Evolutionary conservation across 2,888 invertebrate species (phyloP).

Genomic region (Caenorhabditis panamensis): DNA sequence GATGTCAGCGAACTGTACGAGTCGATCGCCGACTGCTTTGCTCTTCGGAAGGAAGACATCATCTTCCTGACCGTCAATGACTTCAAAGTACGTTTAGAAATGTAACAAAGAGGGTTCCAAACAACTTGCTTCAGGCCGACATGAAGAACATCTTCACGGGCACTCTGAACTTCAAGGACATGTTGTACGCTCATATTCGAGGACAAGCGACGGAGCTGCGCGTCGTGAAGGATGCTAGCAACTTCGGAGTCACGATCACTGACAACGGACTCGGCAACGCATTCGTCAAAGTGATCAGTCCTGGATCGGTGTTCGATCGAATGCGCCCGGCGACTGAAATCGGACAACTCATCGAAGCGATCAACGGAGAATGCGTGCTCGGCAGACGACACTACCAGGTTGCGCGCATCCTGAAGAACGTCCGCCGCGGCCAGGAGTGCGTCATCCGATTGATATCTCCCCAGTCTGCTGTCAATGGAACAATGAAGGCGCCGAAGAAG

Average conservation of each 20-base stretch:
- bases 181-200: slow-evolving; percentile 92
- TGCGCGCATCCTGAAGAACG: slow-evolving; percentile 93
- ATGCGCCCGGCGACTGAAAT: slow-evolving; percentile 85
- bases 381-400: slow-evolving; percentile 97
- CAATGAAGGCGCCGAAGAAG: slow-evolving; percentile 36
- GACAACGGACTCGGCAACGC: slow-evolving; percentile 98
- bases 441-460: slow-evolving; percentile 91
- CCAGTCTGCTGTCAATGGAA: slow-evolving; percentile 85
- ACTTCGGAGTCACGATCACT: slow-evolving; percentile 95
- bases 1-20: slow-evolving; percentile 57
- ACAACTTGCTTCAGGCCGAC: slow-evolving; percentile 83
- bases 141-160: slow-evolving; percentile 96
- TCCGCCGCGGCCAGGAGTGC: slow-evolving; percentile 88
- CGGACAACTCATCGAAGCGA: slow-evolving; percentile 75
- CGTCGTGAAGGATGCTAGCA: slow-evolving; percentile 91
- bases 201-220: slow-evolving; percentile 95
- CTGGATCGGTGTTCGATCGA: slow-evolving; percentile 89
- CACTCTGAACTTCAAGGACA: slow-evolving; percentile 97
- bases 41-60: slow-evolving; percentile 85
- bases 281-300: slow-evolving; percentile 96
- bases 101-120: not conserved
- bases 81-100: slow-evolving; percentile 87
- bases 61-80: slow-evolving; percentile 98
- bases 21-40: slow-evolving; percentile 68
- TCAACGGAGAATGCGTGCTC: slow-evolving; percentile 88